Evolutionary conservation across 2,797 vertebrate genomes (phyloP).

Genomic region (Peromyscus eremicus): DNA sequence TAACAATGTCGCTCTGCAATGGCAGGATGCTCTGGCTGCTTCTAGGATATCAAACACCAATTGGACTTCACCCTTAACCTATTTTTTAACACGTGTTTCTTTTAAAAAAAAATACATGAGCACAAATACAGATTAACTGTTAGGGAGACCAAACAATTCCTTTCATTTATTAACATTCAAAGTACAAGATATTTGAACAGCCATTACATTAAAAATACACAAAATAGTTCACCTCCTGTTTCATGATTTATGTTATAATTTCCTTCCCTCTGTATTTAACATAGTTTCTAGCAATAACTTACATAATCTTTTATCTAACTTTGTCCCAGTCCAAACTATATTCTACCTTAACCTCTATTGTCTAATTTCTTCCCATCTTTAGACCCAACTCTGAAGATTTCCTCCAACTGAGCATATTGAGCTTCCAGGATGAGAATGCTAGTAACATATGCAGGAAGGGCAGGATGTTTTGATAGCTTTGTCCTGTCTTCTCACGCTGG

Average conservation of each 20-base stretch:
- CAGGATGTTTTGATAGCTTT: neutral
- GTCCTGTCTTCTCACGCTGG: neutral
- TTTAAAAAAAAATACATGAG: neutral
- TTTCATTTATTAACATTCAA: conserved; percentile 49
- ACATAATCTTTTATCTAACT: neutral
- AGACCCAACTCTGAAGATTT: neutral
- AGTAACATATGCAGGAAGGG: neutral
- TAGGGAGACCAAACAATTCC: neutral
- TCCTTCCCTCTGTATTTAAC: neutral
- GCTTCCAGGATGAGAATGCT: neutral
- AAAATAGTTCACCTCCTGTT: neutral
- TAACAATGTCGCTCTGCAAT: neutral
- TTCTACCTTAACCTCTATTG: neutral
- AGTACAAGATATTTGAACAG: neutral
- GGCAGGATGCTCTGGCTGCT: neutral
- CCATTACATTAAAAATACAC: neutral
- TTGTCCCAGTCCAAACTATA: neutral
- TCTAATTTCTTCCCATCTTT: neutral
- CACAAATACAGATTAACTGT: conserved; percentile 25
- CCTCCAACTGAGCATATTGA: neutral
- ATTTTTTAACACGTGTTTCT: neutral
- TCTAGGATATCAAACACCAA: neutral
- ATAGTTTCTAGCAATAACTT: neutral
- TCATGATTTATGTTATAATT: neutral
- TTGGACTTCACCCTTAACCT: neutral